Base-by-base conservation (phyloP, 2,113 vertebrate genomes). In the Craseonycteris thonglongyai region DNA sequence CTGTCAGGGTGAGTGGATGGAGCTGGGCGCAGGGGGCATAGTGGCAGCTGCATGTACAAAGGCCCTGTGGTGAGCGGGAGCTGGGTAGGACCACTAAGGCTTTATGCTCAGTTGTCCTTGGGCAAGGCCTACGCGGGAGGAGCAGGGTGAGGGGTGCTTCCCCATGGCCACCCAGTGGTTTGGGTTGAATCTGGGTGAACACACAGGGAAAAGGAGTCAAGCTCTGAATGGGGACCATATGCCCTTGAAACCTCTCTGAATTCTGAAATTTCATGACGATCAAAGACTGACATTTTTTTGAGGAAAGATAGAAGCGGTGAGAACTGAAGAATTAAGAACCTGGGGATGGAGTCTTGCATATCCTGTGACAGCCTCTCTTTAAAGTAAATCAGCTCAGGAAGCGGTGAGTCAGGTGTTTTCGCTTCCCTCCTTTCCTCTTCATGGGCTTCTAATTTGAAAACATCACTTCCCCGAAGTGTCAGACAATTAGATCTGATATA, bases 401-500 rank as follows among this genome's bases (percentile, higher is more conserved):
- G 58, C 45, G 18, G n/a, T 0, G 26, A 84, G 58, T 49, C 93
- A 91, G 94, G 91, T 95, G 94, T 38, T 47, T 19, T 47, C 54
- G 69, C 51, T 63, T 11, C 15, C 40, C 59, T 65, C 47, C 19
- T 56, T 49, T 49, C 21, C 30, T 86, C 71, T 69, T 47, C 56
- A 14, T 11, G 21, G 33, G 78, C 26, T 94, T 71, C 79, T 96
- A 91, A 93, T 97, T 97, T 93, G 94, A 84, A 72, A 93, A 47
- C 66, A 51, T 85, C 83, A 84, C 80, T 96, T 96, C 90, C 83
- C 94, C 6, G 2, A 86, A 68, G 96, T 85, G 95, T 93, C 96
- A 97, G 95, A 95, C 94, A 84, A 93, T 97, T 85, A 81, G 88
- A 87, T 81, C 86, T 94, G 80, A 94, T 87, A 47, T 24, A 51